Percentiles rank a stretch among this genome's conserved stretches.
These are phyloP conservation scores for Eurytemora carolleeae DNA, from an alignment of 1,140 invertebrate species.

Conservation along the genomic window DNA sequence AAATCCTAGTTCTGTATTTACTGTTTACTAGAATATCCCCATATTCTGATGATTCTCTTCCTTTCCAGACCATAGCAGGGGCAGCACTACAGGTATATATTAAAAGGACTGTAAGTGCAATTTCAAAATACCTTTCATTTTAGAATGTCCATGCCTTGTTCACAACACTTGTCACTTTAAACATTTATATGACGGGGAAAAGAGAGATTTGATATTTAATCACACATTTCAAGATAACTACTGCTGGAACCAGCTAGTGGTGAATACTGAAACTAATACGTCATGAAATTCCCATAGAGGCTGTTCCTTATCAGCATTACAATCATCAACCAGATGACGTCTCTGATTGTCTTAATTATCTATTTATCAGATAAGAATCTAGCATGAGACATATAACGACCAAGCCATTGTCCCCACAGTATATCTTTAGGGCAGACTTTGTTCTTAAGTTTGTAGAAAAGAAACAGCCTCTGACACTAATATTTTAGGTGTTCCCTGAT, in stretches of 20 bases:
- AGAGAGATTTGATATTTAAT: background rate
- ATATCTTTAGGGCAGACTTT: background rate
- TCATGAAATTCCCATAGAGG: too few species aligned
- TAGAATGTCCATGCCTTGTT: conserved; percentile 1
- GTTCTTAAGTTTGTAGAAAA: background rate
- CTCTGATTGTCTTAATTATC: too few species aligned
- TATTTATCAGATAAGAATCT: too few species aligned
- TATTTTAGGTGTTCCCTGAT: background rate
- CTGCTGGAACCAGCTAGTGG: background rate
- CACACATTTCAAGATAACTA: background rate
- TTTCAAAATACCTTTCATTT: background rate
- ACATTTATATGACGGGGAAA: background rate
- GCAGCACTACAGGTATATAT: background rate
- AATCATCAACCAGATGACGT: too few species aligned
- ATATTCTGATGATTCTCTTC: background rate
- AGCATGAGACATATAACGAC: too few species aligned
- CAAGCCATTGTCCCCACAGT: too few species aligned
- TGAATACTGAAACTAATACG: too few species aligned
- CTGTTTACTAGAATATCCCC: background rate
- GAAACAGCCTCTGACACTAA: too few species aligned
- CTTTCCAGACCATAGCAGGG: conserved; percentile 8
- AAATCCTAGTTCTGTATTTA: background rate
- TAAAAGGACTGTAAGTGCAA: background rate
- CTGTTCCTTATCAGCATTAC: too few species aligned
- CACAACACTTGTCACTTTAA: background rate